Base-by-base conservation (phyloP, 2,888 invertebrate species). In the Linyphia triangularis region DNA sequence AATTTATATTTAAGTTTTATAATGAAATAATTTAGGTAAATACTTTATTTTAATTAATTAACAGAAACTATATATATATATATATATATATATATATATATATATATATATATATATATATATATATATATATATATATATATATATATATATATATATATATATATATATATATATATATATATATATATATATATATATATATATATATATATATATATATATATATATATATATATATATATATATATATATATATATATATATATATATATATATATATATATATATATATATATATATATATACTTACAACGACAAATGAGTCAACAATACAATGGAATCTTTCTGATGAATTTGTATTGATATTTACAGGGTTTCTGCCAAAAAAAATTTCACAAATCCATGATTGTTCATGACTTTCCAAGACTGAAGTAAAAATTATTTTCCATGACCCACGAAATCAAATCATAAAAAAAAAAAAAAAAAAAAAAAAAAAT, bases 51-150 rank as follows among this genome's bases (percentile, higher is more conserved):
- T 22, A 65, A n/a, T 33, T 33, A 33, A 6, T 6, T 33, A 33
- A 6, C 4, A 6, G 9, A 6, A 33, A 6, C 4, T 63, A 63
- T 63, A 63, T 63, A 63, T 63, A 63, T 63, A 63, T 63, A 63
- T 63, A 63, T 63, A 63, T 63, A 63, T 63, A 67, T 67, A 28
- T 28, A 67, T 67, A 67, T 67, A 67, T 67, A 67, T 67, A 67
- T 67, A 67, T 67, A 67, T 67, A 67, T 67, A 67, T 67, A 67
- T 67, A 67, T 67, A 67, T 30, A 67, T 67, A 67, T 67, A 67
- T 67, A 67, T 67, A 67, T 67, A 30, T 67, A 30, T 67, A 30
- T 67, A 30, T 67, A 30, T 67, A 30, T 67, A 63, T 63, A 63
- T 63, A 63, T 26, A 26, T 26, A 63, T 26, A 63, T 63, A 63